Percentiles rank a stretch among this genome's conserved stretches.
Evolutionary conservation across 2,113 vertebrate species (phyloP).

Genomic region (Elaphurus davidianus): DNA sequence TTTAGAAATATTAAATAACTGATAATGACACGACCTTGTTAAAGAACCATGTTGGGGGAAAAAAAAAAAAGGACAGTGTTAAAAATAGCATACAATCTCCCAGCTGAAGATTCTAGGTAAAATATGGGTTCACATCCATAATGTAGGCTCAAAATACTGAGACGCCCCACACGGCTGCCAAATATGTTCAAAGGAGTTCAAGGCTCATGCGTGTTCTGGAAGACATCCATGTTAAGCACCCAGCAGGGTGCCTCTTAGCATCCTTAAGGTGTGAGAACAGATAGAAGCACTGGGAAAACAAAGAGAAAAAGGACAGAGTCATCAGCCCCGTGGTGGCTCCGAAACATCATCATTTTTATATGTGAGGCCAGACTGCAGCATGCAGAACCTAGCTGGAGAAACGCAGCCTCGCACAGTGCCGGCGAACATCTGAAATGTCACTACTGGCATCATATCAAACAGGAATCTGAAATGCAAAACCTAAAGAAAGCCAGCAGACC

Average conservation of each 20-base stretch:
- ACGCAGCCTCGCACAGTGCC: neutral
- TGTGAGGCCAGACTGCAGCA: neutral
- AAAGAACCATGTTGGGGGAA: conserved; percentile 11
- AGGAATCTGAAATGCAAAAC: conserved; percentile 38
- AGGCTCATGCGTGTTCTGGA: neutral
- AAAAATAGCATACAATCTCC: conserved; percentile 60
- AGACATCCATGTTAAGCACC: neutral
- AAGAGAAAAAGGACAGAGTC: neutral
- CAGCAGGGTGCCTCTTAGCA: neutral
- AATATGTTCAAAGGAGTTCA: neutral
- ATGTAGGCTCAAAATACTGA: neutral
- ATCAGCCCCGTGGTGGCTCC: neutral
- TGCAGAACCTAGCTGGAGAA: neutral
- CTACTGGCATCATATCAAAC: conserved; percentile 25
- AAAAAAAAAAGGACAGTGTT: neutral
- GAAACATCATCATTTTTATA: neutral
- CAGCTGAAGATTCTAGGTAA: conserved; percentile 47
- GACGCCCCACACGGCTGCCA: neutral
- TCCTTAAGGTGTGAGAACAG: neutral
- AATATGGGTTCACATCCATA: conserved; percentile 28
- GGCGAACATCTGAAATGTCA: neutral
- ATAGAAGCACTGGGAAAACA: neutral
- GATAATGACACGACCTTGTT: conserved; percentile 60
- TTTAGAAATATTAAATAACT: conserved; percentile 74
- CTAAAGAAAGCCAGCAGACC: neutral